These are phyloP conservation scores for Drosophila robusta DNA, from an alignment of 2,888 invertebrate genomes.

Conservation along the genomic window DNA sequence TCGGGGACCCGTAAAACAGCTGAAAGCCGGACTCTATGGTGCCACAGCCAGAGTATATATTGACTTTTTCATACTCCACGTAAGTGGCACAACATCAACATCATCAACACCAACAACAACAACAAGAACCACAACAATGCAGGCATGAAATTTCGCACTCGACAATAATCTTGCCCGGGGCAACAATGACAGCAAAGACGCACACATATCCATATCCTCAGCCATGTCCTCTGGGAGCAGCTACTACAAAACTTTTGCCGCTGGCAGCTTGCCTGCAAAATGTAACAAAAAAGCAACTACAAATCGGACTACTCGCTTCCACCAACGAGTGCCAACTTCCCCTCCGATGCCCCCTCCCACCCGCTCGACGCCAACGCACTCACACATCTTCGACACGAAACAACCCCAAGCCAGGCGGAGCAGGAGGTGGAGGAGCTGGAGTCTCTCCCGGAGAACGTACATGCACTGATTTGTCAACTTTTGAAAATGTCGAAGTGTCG, in stretches of 20 bases:
- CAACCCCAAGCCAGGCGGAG: constrained; percentile 52
- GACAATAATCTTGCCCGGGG: constrained; percentile 64
- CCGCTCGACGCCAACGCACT: no score
- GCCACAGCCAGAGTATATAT: constrained; percentile 26
- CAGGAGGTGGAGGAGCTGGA: constrained; percentile 7
- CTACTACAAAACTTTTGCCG: constrained; percentile 62
- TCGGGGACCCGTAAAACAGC: constrained; percentile 23
- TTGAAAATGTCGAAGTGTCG: constrained; percentile 80
- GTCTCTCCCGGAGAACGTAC: constrained; percentile 40
- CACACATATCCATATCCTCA: constrained; percentile 37
- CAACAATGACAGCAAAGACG: constrained; percentile 40
- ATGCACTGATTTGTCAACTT: constrained; percentile 82
- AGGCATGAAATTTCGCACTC: constrained; percentile 79
- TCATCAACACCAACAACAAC: constrained; percentile 23
- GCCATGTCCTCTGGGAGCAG: constrained; percentile 68
- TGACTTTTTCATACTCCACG: constrained; percentile 58
- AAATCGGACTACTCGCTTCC: constrained; percentile 58
- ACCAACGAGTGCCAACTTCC: constrained; percentile 16
- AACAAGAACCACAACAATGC: constrained; percentile 39
- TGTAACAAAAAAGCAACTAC: constrained; percentile 76
- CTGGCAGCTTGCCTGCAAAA: constrained; percentile 56
- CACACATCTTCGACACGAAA: constrained; percentile 32
- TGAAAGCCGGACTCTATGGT: background rate
- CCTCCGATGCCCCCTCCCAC: background rate
- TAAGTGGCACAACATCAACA: constrained; percentile 73